Conservation (phyloP, 2,113 vertebrate species). For the Azemiops feae region DNA sequence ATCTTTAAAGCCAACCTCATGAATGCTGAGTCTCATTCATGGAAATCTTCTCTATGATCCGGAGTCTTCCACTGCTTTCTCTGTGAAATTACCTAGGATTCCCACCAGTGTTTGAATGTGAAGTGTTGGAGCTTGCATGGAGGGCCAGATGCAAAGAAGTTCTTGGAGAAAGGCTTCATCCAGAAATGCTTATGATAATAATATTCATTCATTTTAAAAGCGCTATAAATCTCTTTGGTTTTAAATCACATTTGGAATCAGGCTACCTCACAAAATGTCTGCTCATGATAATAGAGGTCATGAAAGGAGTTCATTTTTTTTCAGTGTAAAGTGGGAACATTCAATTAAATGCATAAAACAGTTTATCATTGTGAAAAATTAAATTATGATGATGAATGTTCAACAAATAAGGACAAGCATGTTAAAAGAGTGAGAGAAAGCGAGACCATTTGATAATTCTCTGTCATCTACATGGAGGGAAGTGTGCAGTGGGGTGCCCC, state of each 20-base stretch:
- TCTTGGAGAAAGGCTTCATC: not conserved
- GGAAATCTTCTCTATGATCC: not conserved
- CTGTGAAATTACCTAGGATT: not conserved
- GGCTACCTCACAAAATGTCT: not conserved
- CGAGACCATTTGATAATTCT: conserved; percentile 4
- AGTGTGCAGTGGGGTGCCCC: too few relatives aligned
- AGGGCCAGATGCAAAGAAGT: not conserved
- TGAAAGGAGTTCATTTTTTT: not conserved
- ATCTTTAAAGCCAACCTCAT: not conserved
- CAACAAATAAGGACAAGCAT: not conserved
- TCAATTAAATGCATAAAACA: not conserved
- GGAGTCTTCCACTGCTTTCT: not conserved
- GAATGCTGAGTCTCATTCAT: not conserved
- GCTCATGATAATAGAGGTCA: not conserved
- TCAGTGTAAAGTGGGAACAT: not conserved
- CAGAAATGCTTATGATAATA: not conserved
- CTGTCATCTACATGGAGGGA: not conserved
- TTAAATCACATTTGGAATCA: not conserved
- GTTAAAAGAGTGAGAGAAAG: not conserved
- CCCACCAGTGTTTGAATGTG: not conserved
- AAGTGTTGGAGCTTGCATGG: not conserved
- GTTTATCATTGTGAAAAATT: conserved; percentile 3
- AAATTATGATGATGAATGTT: not conserved
- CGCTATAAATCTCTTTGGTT: not conserved
- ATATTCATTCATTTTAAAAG: not conserved